Percentiles rank a stretch among this genome's conserved stretches.
Evolutionary conservation across 2,113 vertebrate genomes (phyloP).

Genomic region (Callionymus lyra): DNA sequence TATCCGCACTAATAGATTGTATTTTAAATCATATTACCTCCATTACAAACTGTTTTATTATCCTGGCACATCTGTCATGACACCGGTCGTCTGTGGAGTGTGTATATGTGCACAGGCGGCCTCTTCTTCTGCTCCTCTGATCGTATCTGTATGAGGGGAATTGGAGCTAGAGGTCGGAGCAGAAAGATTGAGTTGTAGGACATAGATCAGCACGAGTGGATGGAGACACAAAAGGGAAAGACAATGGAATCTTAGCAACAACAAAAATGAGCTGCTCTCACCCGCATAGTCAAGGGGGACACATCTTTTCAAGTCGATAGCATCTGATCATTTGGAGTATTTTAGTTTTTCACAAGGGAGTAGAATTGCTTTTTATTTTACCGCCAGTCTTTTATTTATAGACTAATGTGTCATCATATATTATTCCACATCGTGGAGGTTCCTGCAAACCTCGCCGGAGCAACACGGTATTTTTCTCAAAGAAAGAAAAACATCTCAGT

Average conservation of each 20-base stretch:
- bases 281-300: too few relatives aligned
- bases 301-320: too few relatives aligned
- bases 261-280: constrained; percentile 1
- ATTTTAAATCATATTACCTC: constrained; percentile 99
- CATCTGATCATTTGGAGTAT: too few relatives aligned
- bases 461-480: too few relatives aligned
- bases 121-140: constrained; percentile 60
- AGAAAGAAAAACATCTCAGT: too few relatives aligned
- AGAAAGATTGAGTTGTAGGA: constrained; percentile 43
- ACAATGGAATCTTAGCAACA: constrained; percentile 37
- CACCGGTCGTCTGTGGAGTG: constrained; percentile 53
- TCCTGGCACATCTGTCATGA: constrained; percentile 78
- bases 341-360: too few relatives aligned
- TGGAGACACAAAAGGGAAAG: constrained; percentile 55
- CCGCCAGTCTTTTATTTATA: too few relatives aligned
- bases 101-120: constrained; percentile 14
- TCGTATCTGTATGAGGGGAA: constrained; percentile 67
- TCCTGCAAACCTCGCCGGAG: too few relatives aligned
- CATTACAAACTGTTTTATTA: constrained; percentile 96
- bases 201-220: constrained; percentile 35
- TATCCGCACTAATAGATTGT: constrained; percentile 86
- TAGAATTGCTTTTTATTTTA: too few relatives aligned
- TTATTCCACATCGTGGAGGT: too few relatives aligned
- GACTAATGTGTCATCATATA: too few relatives aligned
- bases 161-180: constrained; percentile 90